Percentiles rank a stretch among this genome's conserved stretches.
phyloP scores from a whole-genome alignment of 1,140 invertebrate species.

The Diorhabda sublineata region DNA sequence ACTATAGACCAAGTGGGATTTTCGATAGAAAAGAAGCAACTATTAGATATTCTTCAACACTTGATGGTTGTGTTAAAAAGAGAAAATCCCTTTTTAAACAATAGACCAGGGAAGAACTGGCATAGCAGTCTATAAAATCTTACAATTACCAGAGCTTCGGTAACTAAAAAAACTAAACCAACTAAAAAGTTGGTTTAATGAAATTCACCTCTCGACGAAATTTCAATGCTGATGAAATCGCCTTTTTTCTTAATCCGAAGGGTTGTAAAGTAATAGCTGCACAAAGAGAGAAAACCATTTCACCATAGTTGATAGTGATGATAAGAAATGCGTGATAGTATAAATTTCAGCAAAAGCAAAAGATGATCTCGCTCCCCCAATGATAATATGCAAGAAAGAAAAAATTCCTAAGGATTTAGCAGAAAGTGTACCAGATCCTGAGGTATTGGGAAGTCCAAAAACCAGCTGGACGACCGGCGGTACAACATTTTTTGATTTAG shows the following conservation, averaged over 20 bases:
- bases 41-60: conserved; percentile 20
- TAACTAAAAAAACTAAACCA: conserved; percentile 16
- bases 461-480: conserved; percentile 45
- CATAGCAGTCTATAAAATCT: conserved; percentile 14
- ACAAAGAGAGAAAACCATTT: neutral
- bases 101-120: conserved; percentile 18
- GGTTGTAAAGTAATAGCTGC: neutral
- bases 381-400: neutral
- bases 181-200: conserved; percentile 16
- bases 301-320: neutral
- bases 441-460: conserved; percentile 33
- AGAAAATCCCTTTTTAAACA: conserved; percentile 13
- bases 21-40: conserved; percentile 16
- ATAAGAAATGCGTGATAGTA: conserved; percentile 4
- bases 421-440: neutral
- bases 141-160: conserved; percentile 18
- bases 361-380: neutral
- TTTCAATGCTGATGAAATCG: conserved; percentile 44
- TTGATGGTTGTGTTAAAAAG: conserved; percentile 7
- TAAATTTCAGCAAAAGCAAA: neutral
- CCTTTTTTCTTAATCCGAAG: neutral
- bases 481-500: conserved; percentile 43
- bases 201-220: conserved; percentile 34
- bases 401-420: neutral
- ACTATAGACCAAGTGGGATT: conserved; percentile 22